Evolutionary conservation across 1,140 invertebrate species (phyloP).

Genomic region (Drosophila dunni): DNA sequence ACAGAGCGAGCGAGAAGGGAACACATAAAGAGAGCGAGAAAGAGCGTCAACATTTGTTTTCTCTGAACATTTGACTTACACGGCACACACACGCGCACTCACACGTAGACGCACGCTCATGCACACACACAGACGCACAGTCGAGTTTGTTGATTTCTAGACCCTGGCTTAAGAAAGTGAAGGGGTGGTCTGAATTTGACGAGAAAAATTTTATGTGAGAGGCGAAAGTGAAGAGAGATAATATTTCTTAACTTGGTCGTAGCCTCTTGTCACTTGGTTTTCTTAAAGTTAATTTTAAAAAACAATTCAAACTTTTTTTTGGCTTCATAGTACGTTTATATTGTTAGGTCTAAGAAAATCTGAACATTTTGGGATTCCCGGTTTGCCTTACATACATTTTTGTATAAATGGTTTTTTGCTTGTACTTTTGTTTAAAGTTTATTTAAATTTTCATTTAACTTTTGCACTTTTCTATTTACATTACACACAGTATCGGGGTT

Average conservation of each 20-base stretch:
- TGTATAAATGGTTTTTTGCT: conserved; percentile 46
- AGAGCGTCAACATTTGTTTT: conserved; percentile 5
- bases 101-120: too few relatives aligned
- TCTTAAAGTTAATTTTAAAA: conserved; percentile 23
- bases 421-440: conserved; percentile 59
- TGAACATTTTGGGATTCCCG: conserved; percentile 60
- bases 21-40: too few relatives aligned
- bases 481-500: too few relatives aligned
- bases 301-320: conserved; percentile 60
- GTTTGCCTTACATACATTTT: conserved; percentile 18
- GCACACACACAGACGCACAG: too few relatives aligned
- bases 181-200: too few relatives aligned
- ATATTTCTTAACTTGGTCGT: too few relatives aligned
- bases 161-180: too few relatives aligned
- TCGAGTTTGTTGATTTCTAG: too few relatives aligned
- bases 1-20: background rate
- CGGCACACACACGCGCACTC: background rate
- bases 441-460: conserved; percentile 24
- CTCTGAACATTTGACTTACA: background rate
- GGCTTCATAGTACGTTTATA: conserved; percentile 61
- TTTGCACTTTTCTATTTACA: too few relatives aligned
- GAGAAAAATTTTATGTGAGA: too few relatives aligned
- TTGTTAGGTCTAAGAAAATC: conserved; percentile 67
- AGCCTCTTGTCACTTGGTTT: too few relatives aligned
- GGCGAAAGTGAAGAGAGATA: too few relatives aligned